These are phyloP conservation scores for Branchinecta lynchi DNA, from an alignment of 1,140 invertebrate genomes.

Conservation along the genomic window DNA sequence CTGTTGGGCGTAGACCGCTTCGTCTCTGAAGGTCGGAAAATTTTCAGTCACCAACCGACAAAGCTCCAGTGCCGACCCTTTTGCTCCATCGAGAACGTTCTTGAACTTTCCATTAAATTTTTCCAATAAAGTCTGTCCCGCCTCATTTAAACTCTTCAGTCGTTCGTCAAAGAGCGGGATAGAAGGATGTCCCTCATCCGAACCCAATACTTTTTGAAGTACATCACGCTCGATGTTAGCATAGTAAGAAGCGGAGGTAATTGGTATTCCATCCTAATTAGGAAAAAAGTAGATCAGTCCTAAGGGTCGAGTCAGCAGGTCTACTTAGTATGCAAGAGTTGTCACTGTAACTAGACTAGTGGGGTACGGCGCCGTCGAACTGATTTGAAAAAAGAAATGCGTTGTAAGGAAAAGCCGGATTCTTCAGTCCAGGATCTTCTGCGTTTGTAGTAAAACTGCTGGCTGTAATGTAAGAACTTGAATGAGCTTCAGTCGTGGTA, in stretches of 20 bases:
- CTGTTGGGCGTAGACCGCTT: neutral
- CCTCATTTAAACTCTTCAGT: neutral
- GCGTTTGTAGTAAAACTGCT: too few species aligned
- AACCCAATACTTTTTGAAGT: neutral
- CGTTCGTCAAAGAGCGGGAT: neutral
- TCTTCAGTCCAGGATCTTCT: too few species aligned
- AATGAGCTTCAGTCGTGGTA: too few species aligned
- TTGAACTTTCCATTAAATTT: conserved; percentile 5
- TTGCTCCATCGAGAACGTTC: neutral
- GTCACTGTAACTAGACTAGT: too few species aligned
- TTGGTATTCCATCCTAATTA: neutral
- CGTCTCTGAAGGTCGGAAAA: neutral
- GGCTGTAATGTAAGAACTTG: too few species aligned
- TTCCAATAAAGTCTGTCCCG: neutral
- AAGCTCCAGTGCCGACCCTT: neutral
- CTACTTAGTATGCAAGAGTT: too few species aligned
- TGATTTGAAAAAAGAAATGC: too few species aligned
- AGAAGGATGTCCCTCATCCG: neutral
- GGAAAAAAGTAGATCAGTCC: neutral
- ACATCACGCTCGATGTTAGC: neutral
- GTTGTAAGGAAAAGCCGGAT: too few species aligned
- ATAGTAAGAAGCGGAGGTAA: neutral
- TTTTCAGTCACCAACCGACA: neutral
- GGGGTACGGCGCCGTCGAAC: too few species aligned
- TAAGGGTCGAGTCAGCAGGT: too few species aligned